These are phyloP conservation scores for Sinosuthora webbiana DNA, from an alignment of 2,113 vertebrate genomes.

Conservation along the genomic window DNA sequence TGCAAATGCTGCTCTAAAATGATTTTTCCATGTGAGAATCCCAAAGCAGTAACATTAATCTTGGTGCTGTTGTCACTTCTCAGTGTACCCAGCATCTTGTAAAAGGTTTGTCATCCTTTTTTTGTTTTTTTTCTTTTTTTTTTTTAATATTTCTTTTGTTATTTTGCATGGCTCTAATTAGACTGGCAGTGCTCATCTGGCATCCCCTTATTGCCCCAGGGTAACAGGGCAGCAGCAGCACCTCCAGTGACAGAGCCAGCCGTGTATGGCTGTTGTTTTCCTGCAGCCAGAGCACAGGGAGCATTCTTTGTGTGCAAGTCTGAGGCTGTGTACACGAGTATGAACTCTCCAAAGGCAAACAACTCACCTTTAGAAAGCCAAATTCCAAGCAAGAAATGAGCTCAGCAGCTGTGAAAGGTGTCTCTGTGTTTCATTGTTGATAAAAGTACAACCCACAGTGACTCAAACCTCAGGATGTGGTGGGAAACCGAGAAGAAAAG, in stretches of 20 bases:
- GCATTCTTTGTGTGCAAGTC: conserved; percentile 5
- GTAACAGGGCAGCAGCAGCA: neutral
- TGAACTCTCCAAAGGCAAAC: conserved; percentile 38
- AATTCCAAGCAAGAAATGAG: conserved; percentile 3
- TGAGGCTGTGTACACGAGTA: neutral
- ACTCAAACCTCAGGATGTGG: conserved; percentile 4
- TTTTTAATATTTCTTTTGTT: neutral
- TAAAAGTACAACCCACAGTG: neutral
- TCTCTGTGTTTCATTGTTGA: neutral
- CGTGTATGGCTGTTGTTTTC: neutral
- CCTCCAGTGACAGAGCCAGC: neutral
- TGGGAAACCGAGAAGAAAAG: neutral
- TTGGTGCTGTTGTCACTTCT: neutral
- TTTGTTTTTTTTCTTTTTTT: neutral
- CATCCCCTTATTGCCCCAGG: neutral
- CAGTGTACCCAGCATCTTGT: neutral
- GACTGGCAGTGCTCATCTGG: neutral
- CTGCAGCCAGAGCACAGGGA: neutral
- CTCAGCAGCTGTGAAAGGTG: conserved; percentile 34
- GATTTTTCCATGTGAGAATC: neutral
- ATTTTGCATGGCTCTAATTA: neutral
- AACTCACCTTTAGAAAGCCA: neutral
- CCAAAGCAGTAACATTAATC: neutral
- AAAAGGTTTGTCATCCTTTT: neutral
- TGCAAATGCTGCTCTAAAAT: neutral